Conservation (phyloP, 2,113 vertebrate genomes). For the Macheiramphus alcinus region DNA sequence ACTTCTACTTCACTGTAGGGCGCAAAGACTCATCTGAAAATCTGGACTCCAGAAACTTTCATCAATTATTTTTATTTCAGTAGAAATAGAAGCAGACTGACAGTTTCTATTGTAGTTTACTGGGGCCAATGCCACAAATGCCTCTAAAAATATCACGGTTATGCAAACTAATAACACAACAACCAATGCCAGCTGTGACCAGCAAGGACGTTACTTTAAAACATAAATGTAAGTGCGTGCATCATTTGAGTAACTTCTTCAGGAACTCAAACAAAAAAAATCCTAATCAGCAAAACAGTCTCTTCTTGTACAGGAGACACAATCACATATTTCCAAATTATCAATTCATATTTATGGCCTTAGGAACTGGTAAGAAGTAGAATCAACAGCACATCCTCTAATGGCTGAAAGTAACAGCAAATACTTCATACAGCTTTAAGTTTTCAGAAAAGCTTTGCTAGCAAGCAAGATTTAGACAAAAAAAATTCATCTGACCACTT, state of each 20-base stretch:
- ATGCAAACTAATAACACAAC: neutral
- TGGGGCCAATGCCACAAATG: neutral
- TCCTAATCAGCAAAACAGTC: neutral
- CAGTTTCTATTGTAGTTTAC: neutral
- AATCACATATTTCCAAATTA: neutral
- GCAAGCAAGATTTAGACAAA: neutral
- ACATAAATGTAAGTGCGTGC: neutral
- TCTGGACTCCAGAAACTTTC: neutral
- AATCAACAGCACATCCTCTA: neutral
- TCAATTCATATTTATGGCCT: neutral
- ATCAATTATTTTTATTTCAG: neutral
- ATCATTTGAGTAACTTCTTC: neutral
- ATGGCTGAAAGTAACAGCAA: neutral
- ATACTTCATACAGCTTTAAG: neutral
- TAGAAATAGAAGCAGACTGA: neutral
- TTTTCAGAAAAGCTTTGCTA: neutral
- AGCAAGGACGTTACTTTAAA: neutral
- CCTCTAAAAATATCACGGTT: neutral
- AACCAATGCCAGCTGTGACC: neutral
- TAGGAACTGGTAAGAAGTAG: neutral
- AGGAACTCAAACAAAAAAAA: neutral
- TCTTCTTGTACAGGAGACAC: neutral
- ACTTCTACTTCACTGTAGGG: neutral
- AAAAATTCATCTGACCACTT: neutral
- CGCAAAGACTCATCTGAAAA: neutral